These are phyloP conservation scores for Chrysolina haemoptera DNA, from an alignment of 2,888 invertebrate species.

Conservation along the genomic window DNA sequence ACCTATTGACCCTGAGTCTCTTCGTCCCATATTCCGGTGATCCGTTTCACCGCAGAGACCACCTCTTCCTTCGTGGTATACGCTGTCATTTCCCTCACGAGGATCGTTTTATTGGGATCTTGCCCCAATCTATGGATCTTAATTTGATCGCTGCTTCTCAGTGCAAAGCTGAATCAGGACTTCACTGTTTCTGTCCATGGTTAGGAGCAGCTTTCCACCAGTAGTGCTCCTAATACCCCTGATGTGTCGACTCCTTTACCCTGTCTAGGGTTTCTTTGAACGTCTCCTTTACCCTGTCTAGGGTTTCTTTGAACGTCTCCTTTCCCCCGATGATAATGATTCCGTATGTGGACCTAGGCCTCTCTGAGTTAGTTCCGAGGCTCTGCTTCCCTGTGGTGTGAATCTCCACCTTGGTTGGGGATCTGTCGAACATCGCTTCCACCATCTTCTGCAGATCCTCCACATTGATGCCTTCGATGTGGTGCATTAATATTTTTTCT, in stretches of 20 bases:
- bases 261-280: neutral
- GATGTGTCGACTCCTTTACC: neutral
- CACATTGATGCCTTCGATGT: neutral
- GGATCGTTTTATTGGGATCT: neutral
- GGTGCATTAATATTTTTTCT: neutral
- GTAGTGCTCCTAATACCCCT: neutral
- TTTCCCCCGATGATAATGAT: neutral
- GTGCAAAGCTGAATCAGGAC: neutral
- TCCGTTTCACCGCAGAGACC: neutral
- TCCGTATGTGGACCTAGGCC: neutral
- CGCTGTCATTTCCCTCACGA: slow-evolving; percentile 3
- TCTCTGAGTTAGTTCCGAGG: neutral
- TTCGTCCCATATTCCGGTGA: neutral
- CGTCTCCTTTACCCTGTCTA: neutral
- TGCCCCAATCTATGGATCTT: neutral
- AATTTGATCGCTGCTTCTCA: neutral
- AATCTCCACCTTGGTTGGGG: slow-evolving; percentile 4
- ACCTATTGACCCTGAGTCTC: neutral
- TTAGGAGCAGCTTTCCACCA: neutral
- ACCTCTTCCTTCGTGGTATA: slow-evolving; percentile 15
- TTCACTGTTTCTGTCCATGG: slow-evolving; percentile 5
- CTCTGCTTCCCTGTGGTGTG: neutral
- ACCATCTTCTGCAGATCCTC: neutral
- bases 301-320: neutral
- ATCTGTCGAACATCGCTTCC: slow-evolving; percentile 20